Percentiles rank a stretch among this genome's conserved stretches.
Conservation (phyloP, 2,888 invertebrate genomes). For the Glyphotaelius pellucidus region DNA sequence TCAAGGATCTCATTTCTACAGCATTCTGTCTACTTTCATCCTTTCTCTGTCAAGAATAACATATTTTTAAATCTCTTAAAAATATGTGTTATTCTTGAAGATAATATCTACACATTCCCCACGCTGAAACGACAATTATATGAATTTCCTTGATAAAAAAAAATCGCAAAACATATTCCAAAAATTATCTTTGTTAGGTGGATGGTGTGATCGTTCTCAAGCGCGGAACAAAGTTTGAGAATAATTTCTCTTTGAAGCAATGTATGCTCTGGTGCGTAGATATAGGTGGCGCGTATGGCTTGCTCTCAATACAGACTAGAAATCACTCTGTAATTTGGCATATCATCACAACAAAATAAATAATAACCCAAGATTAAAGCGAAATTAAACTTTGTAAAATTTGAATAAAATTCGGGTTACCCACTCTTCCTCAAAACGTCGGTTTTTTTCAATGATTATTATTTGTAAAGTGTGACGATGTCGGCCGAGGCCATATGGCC, state of each 20-base stretch:
- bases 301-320: background rate
- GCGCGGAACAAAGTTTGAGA: background rate
- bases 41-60: too few relatives aligned
- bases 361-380: constrained; percentile 12
- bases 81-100: too few relatives aligned
- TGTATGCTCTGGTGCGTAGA: background rate
- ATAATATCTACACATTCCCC: too few relatives aligned
- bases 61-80: too few relatives aligned
- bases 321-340: background rate
- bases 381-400: constrained; percentile 27
- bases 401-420: constrained; percentile 35
- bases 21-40: too few relatives aligned
- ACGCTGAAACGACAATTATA: too few relatives aligned
- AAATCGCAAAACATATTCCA: too few relatives aligned
- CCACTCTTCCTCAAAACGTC: constrained; percentile 14
- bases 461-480: background rate
- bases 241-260: background rate
- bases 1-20: too few relatives aligned
- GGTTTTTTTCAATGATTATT: constrained; percentile 33
- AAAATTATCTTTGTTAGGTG: too few relatives aligned
- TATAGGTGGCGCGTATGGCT: background rate
- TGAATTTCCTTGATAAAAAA: too few relatives aligned
- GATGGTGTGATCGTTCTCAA: too few relatives aligned
- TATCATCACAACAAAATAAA: background rate
- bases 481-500: constrained; percentile 36